Evolutionary conservation across 2,113 vertebrate species (phyloP), one percentile per base, ranked within the genome.

Genomic region (Seriola quinqueradiata): DNA sequence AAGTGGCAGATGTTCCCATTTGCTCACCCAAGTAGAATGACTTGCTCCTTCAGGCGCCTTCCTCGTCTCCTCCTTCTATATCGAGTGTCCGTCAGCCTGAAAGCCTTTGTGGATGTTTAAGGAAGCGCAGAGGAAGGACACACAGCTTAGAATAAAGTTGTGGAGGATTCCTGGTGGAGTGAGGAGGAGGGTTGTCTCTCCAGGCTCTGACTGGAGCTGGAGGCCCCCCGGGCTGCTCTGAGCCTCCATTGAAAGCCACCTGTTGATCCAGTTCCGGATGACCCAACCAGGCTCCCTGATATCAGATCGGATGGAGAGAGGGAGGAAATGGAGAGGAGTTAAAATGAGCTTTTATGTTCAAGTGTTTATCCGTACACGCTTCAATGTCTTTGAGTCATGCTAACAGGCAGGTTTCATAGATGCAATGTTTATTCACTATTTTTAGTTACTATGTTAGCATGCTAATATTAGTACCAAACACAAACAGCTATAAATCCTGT

Each of bases 251-350:
- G 84, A 93, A 88, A 83, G 87, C 87, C 92, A 94, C 90, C 92
- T 94, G 94, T 93, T 93, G 93, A 93, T 87, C 91, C 81, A 88
- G 92, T 91, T 93, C 92, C 90, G 89, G 80, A 89, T 89, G 89
- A 94, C 90, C 92, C 85, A 68, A 82, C 89, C 69, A 79, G 74
- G 66, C 75, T 89, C 68, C 64, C 74, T 77, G 76, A 60, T 83
- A 91, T 90, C 86, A 78, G 87, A 90, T 90, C 84, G 82, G 84
- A 84, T 69, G 70, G 71, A 82, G 71, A 81, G 75, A 40, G 67
- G 73, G 52, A 85, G 83, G 83, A 86, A 88, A 88, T 75, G 55
- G 71, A 88, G 28, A 72, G 17, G 50, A 71, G 70, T 77, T 59
- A 63, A 77, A 71, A 55, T 52, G 9, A 44, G 40, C 52, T 44